Percentiles rank a stretch among this genome's conserved stretches.
Conservation (phyloP, 2,113 vertebrate genomes). For the Sinocyclocheilus anshuiensis region DNA sequence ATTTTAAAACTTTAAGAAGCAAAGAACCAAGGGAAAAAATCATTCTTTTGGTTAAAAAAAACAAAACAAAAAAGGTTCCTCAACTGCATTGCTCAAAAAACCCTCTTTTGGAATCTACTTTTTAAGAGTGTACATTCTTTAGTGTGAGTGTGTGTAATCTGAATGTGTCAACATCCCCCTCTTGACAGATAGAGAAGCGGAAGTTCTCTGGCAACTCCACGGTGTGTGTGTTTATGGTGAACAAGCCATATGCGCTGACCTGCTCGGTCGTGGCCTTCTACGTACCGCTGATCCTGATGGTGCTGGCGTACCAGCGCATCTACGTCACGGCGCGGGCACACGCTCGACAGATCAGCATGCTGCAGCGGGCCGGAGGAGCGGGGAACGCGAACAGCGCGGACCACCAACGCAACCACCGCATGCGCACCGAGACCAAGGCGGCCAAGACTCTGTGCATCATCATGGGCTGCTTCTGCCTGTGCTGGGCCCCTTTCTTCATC, state of each 20-base stretch:
- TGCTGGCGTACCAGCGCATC: slow-evolving; percentile 97
- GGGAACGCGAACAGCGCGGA: slow-evolving; percentile 75
- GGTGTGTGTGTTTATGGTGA: slow-evolving; percentile 97
- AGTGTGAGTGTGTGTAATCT: slow-evolving; percentile 1
- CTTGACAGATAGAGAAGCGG: slow-evolving; percentile 85
- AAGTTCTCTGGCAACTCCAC: slow-evolving; percentile 88
- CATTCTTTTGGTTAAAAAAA: no score
- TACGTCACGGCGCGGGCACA: slow-evolving; percentile 93
- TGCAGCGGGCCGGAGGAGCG: slow-evolving; percentile 87
- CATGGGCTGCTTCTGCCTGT: slow-evolving; percentile 99
- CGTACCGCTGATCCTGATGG: slow-evolving; percentile 94
- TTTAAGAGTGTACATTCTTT: background rate
- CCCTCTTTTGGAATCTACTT: background rate
- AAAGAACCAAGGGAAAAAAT: no score
- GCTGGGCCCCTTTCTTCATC: slow-evolving; percentile 97
- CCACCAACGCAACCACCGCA: slow-evolving; percentile 90
- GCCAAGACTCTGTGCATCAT: slow-evolving; percentile 98
- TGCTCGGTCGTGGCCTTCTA: slow-evolving; percentile 99
- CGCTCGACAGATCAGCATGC: slow-evolving; percentile 88
- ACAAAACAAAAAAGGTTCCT: background rate
- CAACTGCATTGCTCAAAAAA: background rate
- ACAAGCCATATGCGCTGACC: slow-evolving; percentile 96
- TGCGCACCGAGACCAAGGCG: slow-evolving; percentile 96
- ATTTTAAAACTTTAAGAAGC: no score
- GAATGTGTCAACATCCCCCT: background rate